Base-by-base conservation (phyloP, 2,797 vertebrate species). In the Betta splendens region DNA sequence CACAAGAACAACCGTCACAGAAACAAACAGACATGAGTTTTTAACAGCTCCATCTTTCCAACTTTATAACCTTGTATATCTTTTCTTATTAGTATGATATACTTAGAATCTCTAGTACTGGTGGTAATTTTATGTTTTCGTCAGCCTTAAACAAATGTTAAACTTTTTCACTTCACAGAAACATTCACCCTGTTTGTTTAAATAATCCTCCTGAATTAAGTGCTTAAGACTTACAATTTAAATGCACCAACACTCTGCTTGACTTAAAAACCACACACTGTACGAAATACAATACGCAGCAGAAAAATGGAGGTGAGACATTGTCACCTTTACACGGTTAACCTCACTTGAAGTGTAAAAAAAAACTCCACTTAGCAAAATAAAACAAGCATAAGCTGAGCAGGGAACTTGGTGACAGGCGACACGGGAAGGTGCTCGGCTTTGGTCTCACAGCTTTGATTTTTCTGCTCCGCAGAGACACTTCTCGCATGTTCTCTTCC, bases 401-500 rank as follows among this genome's bases (percentile, higher is more conserved):
- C 21, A 29, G 31, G 39, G 55, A 61, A 58, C 18, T 44, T 5
- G 3, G 31, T 56, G 72, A 70, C 50, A 53, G 52, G 32, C 54
- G 71, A 75, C 46, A 60, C 2, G 2, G 39, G 46, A 45, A 62
- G 51, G 28, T 44, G 53, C 57, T 43, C 9, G 1, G 9, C 58
- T 79, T 77, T 73, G 53, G 54, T 62, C 46, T 51, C 22, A 3
- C 23, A 47, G 43, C 77, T 82, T 79, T 75, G 31, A 64, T 48
- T 64, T 28, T 43, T n/a, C n/a, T 36, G 20, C 37, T 57, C 61
- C 7, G 0, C 40, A 35, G 55, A 74, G 56, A 77, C 42, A 39
- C 15, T 45, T 74, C 66, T 45, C 18, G 46, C 40, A 57, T 22
- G 32, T 32, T 23, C 52, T 47, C 33, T 39, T 63, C 26, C 21